Base-by-base conservation (phyloP, 2,888 invertebrate genomes). In the Oligia strigilis region DNA sequence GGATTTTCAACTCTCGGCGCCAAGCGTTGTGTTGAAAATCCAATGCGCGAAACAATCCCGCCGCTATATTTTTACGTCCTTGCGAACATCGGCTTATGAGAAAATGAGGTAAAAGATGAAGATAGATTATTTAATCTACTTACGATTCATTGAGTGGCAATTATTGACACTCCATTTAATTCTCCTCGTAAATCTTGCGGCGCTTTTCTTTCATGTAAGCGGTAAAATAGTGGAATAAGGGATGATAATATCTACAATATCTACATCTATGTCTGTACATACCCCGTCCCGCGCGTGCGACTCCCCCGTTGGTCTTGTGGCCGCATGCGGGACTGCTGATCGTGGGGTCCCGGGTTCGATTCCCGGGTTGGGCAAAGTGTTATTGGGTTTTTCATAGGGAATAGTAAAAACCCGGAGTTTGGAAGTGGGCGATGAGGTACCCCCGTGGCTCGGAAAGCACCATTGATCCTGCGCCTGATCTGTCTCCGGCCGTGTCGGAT, bases 101-200 rank as follows among this genome's bases (percentile, higher is more conserved):
- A 43, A 62, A 29, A 65, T 66, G 64, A 67, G 55, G 46, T 58
- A n/a, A 49, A 19, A n/a, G n/a, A 65, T 55, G n/a, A 70, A 75
- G 76, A 75, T 77, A 77, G 76, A 83, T 78, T 55, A 46, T 72
- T 58, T 83, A 79, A 85, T 87, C 80, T 75, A 66, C 80, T 83
- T 58, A 73, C 75, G 76, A 79, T 66, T 87, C 77, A 83, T 73
- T 85, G 87, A 87, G 69, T 66, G 36, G 46, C 69, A 72, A 77
- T 87, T 87, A 83, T 58, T 77, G 75, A 66, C 79, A 69, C 76
- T 79, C 58, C 69, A 83, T 77, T 85, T 43, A 70, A 72, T 79
- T 43, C 36, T 40, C 17, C 36, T 72, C 46, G 14, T 55, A 75
- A 70, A 62, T 78, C 3, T 36, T 40, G 40, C 40, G 40, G 40